Evolutionary conservation across 2,113 vertebrate genomes (phyloP).

Genomic region (Melanocharis versteri): DNA sequence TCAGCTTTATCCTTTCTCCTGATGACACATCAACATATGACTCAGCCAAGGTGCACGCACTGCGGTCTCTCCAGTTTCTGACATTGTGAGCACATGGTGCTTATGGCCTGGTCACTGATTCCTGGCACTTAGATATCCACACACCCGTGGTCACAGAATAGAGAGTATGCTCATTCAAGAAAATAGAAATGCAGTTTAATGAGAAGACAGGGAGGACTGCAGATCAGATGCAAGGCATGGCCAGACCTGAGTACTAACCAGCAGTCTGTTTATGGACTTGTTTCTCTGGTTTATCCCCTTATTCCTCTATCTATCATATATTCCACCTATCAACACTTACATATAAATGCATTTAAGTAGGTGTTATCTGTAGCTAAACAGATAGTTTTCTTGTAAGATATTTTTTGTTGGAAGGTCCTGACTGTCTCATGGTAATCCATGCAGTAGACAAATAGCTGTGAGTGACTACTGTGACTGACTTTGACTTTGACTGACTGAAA

Average conservation of each 20-base stretch:
- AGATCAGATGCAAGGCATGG: neutral
- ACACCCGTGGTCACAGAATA: neutral
- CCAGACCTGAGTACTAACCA: neutral
- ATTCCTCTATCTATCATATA: neutral
- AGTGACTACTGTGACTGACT: neutral
- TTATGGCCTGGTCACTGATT: neutral
- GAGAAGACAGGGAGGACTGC: neutral
- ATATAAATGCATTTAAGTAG: neutral
- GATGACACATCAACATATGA: neutral
- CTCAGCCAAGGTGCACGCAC: too few relatives aligned
- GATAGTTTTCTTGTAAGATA: neutral
- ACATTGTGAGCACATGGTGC: neutral
- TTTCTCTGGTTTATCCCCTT: neutral
- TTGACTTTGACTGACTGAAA: too few relatives aligned
- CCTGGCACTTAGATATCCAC: neutral
- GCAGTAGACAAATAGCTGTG: neutral
- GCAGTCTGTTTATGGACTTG: neutral
- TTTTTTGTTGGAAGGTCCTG: neutral
- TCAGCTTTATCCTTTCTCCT: neutral
- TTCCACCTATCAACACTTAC: neutral
- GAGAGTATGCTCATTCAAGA: accelerated
- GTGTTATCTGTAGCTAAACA: neutral
- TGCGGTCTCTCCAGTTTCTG: neutral
- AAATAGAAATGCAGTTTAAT: neutral
- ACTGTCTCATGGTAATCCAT: neutral